A percentile compares a stretch with the other conserved stretches of the same genome.
Evolutionary conservation across 1,140 invertebrate genomes (phyloP).

Genomic region (Drosophila melanogaster): DNA sequence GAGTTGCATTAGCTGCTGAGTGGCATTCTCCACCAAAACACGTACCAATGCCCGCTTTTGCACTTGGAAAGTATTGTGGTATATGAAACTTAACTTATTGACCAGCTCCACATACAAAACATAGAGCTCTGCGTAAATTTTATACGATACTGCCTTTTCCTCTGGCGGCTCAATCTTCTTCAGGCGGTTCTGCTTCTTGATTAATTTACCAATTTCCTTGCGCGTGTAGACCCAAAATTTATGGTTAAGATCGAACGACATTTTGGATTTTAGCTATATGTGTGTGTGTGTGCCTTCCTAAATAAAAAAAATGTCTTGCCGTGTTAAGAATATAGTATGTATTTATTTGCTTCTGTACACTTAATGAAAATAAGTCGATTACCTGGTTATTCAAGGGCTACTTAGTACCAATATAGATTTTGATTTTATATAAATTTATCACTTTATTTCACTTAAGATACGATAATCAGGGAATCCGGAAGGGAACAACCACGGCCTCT

Average conservation of each 20-base stretch:
- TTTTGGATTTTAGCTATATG: slow-evolving; percentile 18
- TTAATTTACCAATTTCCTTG: slow-evolving; percentile 62
- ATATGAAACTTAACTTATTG: slow-evolving; percentile 84
- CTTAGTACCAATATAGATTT: slow-evolving; percentile 49
- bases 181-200: slow-evolving; percentile 64
- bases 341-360: slow-evolving; percentile 47
- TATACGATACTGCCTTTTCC: slow-evolving; percentile 62
- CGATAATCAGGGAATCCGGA: slow-evolving; percentile 85
- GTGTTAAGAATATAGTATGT: slow-evolving; percentile 28
- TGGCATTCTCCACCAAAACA: slow-evolving; percentile 85
- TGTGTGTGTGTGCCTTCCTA: slow-evolving; percentile 3
- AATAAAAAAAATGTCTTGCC: slow-evolving; percentile 2
- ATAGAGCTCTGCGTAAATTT: slow-evolving; percentile 76
- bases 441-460: slow-evolving; percentile 25
- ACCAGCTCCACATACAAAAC: slow-evolving; percentile 72
- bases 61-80: slow-evolving; percentile 88
- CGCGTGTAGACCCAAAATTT: slow-evolving; percentile 63
- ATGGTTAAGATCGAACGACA: slow-evolving; percentile 73
- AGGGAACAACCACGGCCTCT: slow-evolving; percentile 92
- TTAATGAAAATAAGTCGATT: slow-evolving; percentile 50
- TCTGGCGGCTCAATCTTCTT: slow-evolving; percentile 57
- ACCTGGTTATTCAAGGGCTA: slow-evolving; percentile 46
- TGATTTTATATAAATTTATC: slow-evolving; percentile 35
- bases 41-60: slow-evolving; percentile 87
- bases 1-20: slow-evolving; percentile 75